Percentiles rank a stretch among this genome's conserved stretches.
Conservation (phyloP, 2,113 vertebrate genomes). For the Dasyornis broadbenti region DNA sequence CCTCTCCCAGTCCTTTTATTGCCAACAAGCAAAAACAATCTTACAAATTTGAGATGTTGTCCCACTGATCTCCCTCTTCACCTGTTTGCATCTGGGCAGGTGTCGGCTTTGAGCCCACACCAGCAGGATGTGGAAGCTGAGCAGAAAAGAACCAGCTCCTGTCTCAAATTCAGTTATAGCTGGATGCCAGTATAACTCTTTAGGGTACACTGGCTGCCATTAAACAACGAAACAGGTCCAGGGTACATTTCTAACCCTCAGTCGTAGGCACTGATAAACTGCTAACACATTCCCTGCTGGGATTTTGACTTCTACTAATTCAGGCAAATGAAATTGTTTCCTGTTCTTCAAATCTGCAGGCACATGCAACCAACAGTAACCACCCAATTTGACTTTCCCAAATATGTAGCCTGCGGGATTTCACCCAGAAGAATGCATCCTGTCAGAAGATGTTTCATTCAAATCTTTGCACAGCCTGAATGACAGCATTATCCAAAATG, state of each 20-base stretch:
- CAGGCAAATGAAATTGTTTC: background rate
- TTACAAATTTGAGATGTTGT: background rate
- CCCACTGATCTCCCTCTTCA: background rate
- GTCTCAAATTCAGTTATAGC: background rate
- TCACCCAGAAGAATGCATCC: background rate
- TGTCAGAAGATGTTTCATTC: background rate
- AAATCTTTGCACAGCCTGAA: background rate
- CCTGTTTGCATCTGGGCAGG: background rate
- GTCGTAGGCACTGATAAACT: accelerated
- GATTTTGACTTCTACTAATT: background rate
- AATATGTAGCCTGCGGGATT: background rate
- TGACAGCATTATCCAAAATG: background rate
- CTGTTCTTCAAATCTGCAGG: background rate
- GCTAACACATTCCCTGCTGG: background rate
- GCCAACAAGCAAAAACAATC: background rate
- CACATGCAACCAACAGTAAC: background rate
- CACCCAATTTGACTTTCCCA: background rate
- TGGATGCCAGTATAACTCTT: background rate
- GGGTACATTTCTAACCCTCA: background rate
- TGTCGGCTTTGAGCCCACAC: background rate
- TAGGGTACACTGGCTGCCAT: background rate
- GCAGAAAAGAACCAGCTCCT: background rate
- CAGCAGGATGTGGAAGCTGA: background rate
- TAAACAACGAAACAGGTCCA: background rate
- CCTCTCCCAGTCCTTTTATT: background rate